These are phyloP conservation scores for Drosophila tristis DNA, from an alignment of 1,140 invertebrate genomes.

Conservation along the genomic window DNA sequence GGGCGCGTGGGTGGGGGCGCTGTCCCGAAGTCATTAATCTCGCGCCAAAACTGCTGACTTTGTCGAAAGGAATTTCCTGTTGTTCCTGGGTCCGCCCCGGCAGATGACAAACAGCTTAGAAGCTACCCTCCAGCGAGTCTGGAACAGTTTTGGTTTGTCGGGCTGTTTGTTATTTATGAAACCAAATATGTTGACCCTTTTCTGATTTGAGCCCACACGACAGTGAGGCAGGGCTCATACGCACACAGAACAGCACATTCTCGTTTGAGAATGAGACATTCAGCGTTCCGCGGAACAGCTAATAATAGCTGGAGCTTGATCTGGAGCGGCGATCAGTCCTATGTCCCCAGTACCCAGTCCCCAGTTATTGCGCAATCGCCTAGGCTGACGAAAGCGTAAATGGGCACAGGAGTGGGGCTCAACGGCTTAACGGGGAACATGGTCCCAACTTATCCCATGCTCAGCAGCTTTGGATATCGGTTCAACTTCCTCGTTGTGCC, in stretches of 20 bases:
- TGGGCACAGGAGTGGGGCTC: constrained; percentile 27
- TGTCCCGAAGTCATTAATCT: constrained; percentile 76
- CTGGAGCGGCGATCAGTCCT: constrained; percentile 28
- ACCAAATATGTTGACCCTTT: constrained; percentile 73
- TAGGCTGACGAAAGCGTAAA: constrained; percentile 14
- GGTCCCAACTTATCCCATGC: too few relatives aligned
- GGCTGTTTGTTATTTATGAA: constrained; percentile 62
- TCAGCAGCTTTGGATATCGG: too few relatives aligned
- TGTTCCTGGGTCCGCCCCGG: constrained; percentile 21
- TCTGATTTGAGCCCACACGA: constrained; percentile 22
- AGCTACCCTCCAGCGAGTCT: constrained; percentile 20
- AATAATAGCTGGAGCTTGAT: constrained; percentile 66
- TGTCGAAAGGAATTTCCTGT: constrained; percentile 80
- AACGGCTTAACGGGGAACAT: constrained; percentile 7
- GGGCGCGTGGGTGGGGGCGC: not conserved
- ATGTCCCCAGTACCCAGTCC: constrained; percentile 17
- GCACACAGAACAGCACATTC: constrained; percentile 24
- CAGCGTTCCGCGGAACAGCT: constrained; percentile 47
- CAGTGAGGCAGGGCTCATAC: not conserved
- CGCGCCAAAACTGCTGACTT: constrained; percentile 78
- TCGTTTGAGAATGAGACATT: constrained; percentile 19
- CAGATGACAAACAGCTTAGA: constrained; percentile 62
- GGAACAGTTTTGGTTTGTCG: constrained; percentile 30
- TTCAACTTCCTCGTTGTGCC: not conserved
- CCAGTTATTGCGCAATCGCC: constrained; percentile 71